phyloP scores from a whole-genome alignment of 1,140 invertebrate genomes.

The Tribolium madens region DNA sequence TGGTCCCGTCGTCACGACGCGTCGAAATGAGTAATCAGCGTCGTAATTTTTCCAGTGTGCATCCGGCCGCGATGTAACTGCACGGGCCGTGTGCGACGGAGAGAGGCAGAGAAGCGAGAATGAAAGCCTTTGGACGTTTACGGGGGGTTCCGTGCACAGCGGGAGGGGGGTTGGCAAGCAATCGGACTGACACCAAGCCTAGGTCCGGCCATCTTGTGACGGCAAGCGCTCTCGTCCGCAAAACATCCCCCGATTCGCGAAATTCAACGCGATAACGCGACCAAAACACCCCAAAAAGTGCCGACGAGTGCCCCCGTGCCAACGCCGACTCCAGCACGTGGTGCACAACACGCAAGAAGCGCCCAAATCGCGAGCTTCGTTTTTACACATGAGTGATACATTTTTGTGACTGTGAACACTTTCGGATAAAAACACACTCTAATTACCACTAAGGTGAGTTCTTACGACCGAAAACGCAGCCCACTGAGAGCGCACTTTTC shows the following conservation, averaged over 20 bases:
- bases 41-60: conserved; percentile 64
- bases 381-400: conserved; percentile 57
- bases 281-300: conserved; percentile 51
- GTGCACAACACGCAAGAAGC: conserved; percentile 33
- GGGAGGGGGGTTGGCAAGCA: conserved; percentile 64
- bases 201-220: conserved; percentile 66
- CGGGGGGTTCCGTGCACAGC: conserved; percentile 64
- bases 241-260: conserved; percentile 61
- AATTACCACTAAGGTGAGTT: background rate
- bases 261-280: conserved; percentile 57
- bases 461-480: background rate
- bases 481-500: background rate
- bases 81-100: conserved; percentile 61
- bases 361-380: conserved; percentile 50
- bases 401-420: conserved; percentile 59
- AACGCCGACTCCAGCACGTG: conserved; percentile 57
- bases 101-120: conserved; percentile 63
- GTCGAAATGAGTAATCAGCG: conserved; percentile 61
- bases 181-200: conserved; percentile 67
- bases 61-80: conserved; percentile 63
- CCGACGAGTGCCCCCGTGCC: conserved; percentile 52
- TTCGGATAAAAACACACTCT: conserved; percentile 42
- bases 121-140: conserved; percentile 63
- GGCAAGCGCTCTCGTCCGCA: conserved; percentile 62
- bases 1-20: conserved; percentile 20